phyloP scores from a whole-genome alignment of 2,797 vertebrate genomes.

The Labroides dimidiatus region DNA sequence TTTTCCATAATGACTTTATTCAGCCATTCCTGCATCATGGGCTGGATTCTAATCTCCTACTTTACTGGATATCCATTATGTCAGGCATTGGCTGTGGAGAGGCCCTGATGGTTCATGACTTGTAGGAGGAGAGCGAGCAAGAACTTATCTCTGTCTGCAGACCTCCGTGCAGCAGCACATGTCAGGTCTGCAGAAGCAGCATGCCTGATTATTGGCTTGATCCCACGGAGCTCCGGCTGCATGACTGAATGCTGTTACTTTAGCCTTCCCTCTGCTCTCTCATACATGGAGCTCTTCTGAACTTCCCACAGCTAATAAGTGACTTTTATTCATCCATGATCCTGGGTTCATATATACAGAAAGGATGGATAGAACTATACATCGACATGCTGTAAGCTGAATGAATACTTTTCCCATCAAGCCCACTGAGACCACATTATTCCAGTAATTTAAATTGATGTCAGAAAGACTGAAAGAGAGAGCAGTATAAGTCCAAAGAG shows the following conservation, averaged over 20 bases:
- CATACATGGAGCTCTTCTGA: conserved; percentile 39
- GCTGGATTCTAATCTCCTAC: conserved; percentile 60
- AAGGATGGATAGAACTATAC: conserved; percentile 31
- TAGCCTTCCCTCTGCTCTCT: conserved; percentile 47
- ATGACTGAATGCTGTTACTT: conserved; percentile 66
- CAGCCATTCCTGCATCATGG: conserved; percentile 45
- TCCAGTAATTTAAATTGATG: conserved; percentile 62
- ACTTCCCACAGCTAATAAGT: conserved; percentile 51
- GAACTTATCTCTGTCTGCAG: conserved; percentile 77
- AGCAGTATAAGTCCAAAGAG: conserved; percentile 46
- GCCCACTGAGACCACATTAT: conserved; percentile 52
- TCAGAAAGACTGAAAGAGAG: conserved; percentile 51
- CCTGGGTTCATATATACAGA: conserved; percentile 15
- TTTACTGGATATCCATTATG: conserved; percentile 57
- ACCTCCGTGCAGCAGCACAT: conserved; percentile 67
- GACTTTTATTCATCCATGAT: conserved; percentile 37
- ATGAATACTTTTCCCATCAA: conserved; percentile 40
- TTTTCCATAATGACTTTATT: conserved; percentile 59
- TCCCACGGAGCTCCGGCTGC: conserved; percentile 62
- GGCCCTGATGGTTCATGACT: conserved; percentile 56
- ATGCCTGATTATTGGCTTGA: conserved; percentile 73
- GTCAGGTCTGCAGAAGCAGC: conserved; percentile 70
- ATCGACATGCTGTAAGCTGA: conserved; percentile 19
- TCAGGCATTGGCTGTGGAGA: conserved; percentile 48
- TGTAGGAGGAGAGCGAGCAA: conserved; percentile 50